phyloP scores from a whole-genome alignment of 2,888 invertebrate genomes.

The Ischnus inquisitorius region DNA sequence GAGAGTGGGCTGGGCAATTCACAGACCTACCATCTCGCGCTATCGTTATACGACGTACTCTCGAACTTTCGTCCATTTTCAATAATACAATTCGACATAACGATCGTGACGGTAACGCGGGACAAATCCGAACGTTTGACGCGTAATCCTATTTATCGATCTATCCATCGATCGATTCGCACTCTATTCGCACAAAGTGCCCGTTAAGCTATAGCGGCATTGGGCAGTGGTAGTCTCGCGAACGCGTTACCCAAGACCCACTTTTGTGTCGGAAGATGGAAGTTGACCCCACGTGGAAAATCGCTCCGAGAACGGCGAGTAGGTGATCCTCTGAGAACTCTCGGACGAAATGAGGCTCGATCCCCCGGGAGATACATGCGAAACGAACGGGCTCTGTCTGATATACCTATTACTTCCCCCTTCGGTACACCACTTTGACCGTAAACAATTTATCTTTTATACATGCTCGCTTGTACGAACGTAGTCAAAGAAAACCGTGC shows the following conservation, averaged over 20 bases:
- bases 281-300: conserved; percentile 32
- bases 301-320: conserved; percentile 1
- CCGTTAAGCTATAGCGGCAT: conserved; percentile 36
- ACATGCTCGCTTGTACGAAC: neutral
- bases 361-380: neutral
- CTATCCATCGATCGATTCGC: conserved; percentile 49
- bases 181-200: conserved; percentile 33
- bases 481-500: neutral
- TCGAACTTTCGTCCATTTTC: neutral
- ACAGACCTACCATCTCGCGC: conserved; percentile 14
- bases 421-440: neutral
- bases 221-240: conserved; percentile 42
- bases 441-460: conserved; percentile 5
- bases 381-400: neutral
- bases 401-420: neutral
- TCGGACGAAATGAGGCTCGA: conserved; percentile 12
- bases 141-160: conserved; percentile 5
- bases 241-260: conserved; percentile 41
- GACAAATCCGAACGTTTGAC: too few species aligned
- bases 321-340: conserved; percentile 14
- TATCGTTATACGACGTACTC: neutral
- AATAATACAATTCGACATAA: conserved; percentile 53
- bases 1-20: conserved; percentile 18
- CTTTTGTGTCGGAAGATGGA: conserved; percentile 44
- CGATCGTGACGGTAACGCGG: conserved; percentile 2